Base-by-base conservation (phyloP, 2,888 invertebrate genomes). In the Ennomos fuscantarius region DNA sequence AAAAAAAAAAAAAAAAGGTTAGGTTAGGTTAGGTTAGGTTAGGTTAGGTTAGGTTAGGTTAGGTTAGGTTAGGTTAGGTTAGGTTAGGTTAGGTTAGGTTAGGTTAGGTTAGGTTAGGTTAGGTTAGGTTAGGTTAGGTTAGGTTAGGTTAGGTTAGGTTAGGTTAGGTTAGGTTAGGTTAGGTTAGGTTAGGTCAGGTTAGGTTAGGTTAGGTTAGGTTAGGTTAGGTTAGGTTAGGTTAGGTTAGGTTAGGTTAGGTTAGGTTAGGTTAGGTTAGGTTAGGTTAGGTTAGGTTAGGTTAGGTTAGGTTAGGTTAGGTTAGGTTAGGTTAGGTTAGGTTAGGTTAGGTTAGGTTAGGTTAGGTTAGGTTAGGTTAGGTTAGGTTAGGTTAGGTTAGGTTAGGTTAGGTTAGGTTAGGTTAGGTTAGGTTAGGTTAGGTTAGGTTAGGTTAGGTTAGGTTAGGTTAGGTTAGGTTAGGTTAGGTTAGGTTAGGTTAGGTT, bases 401-500 rank as follows among this genome's bases (percentile, higher is more conserved):
- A 64, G 64, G 63, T 64, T 64, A 61, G 64, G 64, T 64, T 61
- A 61, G 64, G 64, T 64, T 63, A 60, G 63, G 60, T 63, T 63
- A 60, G 63, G 63, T 63, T 60, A 60, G 63, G 63, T 63, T 60
- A 58, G 63, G 60, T 63, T 63, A 51, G 63, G 63, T 63, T 60
- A 60, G 63, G 63, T 63, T 63, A 58, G 63, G 63, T 63, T 63
- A 60, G 65, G 65, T 65, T 62, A 62, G 65, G 65, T 65, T 65
- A 60, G 65, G 65, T 65, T 65, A 62, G 65, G 65, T 65, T 62
- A 60, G 65, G 65, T 66, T 66, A 61, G 65, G 62, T 65, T 62
- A 63, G 65, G 65, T 63, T 61, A 66, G 65, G 65, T 65, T 65
- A 65, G 65, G 65, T 65, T 62, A 60, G 65, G 62, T 65, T 62